Percentiles rank a stretch among this genome's conserved stretches.
These are phyloP conservation scores for Lagopus leucura DNA, from an alignment of 2,113 vertebrate genomes.

Conservation along the genomic window DNA sequence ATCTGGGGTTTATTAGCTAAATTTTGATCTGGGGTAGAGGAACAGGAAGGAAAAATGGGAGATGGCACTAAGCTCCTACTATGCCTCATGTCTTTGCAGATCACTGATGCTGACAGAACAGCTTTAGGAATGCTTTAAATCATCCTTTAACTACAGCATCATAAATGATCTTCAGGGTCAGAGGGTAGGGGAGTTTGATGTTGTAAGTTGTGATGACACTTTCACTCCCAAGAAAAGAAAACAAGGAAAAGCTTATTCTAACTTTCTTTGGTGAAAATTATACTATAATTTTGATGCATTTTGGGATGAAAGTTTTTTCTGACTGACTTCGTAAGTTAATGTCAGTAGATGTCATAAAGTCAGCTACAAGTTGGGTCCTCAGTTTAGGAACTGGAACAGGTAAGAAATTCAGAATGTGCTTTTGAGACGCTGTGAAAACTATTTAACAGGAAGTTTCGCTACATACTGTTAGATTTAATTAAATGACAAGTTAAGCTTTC, in stretches of 20 bases:
- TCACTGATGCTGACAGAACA: neutral
- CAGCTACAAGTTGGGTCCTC: neutral
- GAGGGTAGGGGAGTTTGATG: neutral
- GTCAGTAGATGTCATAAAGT: neutral
- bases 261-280: neutral
- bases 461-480: neutral
- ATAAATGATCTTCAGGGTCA: neutral
- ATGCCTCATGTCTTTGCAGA: neutral
- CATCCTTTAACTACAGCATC: neutral
- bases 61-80: neutral
- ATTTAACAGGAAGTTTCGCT: neutral
- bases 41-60: neutral
- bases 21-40: neutral
- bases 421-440: neutral
- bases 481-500: neutral
- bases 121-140: neutral
- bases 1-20: neutral
- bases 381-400: neutral
- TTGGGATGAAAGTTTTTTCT: neutral
- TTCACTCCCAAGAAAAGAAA: neutral
- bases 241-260: neutral
- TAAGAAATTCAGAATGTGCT: neutral
- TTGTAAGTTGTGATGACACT: neutral
- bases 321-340: neutral
- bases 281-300: neutral